Percentiles rank a stretch among this genome's conserved stretches.
Evolutionary conservation across 1,140 invertebrate species (phyloP).

Genomic region (Conus ventricosus): DNA sequence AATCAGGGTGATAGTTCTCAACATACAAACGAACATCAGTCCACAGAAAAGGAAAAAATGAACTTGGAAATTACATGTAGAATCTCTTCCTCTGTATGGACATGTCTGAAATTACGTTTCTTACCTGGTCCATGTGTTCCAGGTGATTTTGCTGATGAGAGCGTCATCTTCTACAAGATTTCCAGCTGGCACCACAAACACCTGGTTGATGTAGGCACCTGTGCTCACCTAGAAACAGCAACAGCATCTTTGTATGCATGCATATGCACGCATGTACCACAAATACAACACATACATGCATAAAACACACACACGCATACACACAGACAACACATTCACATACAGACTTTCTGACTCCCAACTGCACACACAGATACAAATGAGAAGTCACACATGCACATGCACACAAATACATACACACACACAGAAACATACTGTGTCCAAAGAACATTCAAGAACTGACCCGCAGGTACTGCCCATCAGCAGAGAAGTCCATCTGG

Average conservation of each 20-base stretch:
- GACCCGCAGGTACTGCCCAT: slow-evolving; percentile 71
- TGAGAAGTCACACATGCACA: background rate
- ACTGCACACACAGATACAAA: background rate
- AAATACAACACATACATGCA: background rate
- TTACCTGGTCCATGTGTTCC: slow-evolving; percentile 74
- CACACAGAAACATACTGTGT: background rate
- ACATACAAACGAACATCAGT: too few relatives aligned
- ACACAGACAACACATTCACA: background rate
- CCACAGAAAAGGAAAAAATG: too few relatives aligned
- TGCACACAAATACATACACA: background rate
- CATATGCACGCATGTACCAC: background rate
- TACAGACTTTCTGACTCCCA: background rate
- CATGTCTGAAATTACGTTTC: background rate
- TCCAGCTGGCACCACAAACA: slow-evolving; percentile 69
- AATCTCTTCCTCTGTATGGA: too few relatives aligned
- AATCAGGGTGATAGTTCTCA: too few relatives aligned
- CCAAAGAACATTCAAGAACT: slow-evolving; percentile 6
- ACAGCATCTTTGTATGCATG: background rate
- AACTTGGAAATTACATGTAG: too few relatives aligned
- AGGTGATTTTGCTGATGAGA: slow-evolving; percentile 68
- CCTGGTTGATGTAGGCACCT: slow-evolving; percentile 69
- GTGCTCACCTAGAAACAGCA: slow-evolving; percentile 65
- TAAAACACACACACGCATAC: background rate
- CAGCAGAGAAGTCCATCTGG: slow-evolving; percentile 74
- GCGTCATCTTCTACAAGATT: slow-evolving; percentile 64